A percentile compares a stretch with the other conserved stretches of the same genome.
Evolutionary conservation across 2,797 vertebrate genomes (phyloP).

Genomic region (Rallus crepitans): DNA sequence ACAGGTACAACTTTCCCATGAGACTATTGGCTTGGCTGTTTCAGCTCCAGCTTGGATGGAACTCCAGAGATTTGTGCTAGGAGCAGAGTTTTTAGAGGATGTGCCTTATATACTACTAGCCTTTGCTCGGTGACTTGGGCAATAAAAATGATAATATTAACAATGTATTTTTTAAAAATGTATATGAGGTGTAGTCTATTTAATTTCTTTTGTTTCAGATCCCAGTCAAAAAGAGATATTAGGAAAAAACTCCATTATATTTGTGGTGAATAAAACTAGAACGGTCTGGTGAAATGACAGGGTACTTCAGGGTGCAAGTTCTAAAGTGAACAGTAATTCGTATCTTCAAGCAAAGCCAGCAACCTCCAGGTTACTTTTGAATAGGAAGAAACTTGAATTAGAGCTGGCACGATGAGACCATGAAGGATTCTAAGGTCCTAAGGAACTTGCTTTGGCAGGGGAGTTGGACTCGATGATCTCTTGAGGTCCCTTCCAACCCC

Average conservation of each 20-base stretch:
- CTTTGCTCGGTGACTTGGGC: background rate
- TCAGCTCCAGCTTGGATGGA: background rate
- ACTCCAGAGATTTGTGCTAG: background rate
- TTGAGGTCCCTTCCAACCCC: too few species aligned
- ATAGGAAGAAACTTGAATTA: background rate
- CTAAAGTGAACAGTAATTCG: background rate
- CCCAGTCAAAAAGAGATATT: background rate
- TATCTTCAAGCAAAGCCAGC: background rate
- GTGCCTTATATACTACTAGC: background rate
- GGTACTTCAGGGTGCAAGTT: background rate
- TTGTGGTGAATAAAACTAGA: background rate
- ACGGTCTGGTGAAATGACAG: background rate
- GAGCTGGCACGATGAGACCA: background rate
- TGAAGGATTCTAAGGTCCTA: background rate
- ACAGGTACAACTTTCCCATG: background rate
- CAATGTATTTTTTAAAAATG: background rate
- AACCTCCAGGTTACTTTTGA: background rate
- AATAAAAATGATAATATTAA: background rate
- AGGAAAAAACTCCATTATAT: background rate
- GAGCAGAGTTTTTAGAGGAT: background rate
- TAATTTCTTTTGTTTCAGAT: background rate
- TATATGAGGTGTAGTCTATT: background rate
- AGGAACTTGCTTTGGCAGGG: too few species aligned
- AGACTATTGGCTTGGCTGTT: background rate
- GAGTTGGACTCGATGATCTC: too few species aligned